Percentiles rank a stretch among this genome's conserved stretches.
Evolutionary conservation across 2,797 vertebrate species (phyloP).

Genomic region (Fratercula arctica): DNA sequence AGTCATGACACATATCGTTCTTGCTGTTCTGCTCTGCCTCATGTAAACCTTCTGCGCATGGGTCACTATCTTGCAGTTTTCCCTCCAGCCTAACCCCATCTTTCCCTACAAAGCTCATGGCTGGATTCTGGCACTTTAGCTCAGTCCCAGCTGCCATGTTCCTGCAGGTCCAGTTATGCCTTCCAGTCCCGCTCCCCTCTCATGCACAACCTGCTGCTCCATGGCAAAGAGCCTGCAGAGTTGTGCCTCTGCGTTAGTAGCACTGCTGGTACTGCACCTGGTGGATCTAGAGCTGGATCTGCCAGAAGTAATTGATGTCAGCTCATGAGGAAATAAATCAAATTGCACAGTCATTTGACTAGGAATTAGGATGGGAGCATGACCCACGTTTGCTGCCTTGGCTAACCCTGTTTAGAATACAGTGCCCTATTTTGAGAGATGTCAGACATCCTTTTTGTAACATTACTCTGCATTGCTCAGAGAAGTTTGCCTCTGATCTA

Average conservation of each 20-base stretch:
- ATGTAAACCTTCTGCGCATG: background rate
- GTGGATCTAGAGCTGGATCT: background rate
- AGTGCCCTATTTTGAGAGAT: background rate
- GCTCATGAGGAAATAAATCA: background rate
- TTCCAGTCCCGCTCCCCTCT: background rate
- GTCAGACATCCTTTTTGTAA: background rate
- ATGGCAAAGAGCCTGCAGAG: background rate
- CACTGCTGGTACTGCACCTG: background rate
- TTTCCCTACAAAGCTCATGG: background rate
- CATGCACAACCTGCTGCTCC: background rate
- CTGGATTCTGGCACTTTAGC: background rate
- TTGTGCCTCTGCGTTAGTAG: background rate
- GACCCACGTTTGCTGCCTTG: background rate
- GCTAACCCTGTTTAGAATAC: background rate
- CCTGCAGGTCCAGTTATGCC: background rate
- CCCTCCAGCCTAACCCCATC: background rate
- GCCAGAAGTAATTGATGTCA: background rate
- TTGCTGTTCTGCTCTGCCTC: background rate
- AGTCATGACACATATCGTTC: rapidly evolving
- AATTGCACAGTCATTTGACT: background rate
- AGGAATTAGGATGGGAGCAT: background rate
- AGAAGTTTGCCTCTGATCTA: background rate
- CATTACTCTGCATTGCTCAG: background rate
- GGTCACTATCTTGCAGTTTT: background rate
- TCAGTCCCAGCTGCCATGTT: background rate